A percentile compares a stretch with the other conserved stretches of the same genome.
Conservation (phyloP, 2,888 invertebrate genomes). For the Labia minor region DNA sequence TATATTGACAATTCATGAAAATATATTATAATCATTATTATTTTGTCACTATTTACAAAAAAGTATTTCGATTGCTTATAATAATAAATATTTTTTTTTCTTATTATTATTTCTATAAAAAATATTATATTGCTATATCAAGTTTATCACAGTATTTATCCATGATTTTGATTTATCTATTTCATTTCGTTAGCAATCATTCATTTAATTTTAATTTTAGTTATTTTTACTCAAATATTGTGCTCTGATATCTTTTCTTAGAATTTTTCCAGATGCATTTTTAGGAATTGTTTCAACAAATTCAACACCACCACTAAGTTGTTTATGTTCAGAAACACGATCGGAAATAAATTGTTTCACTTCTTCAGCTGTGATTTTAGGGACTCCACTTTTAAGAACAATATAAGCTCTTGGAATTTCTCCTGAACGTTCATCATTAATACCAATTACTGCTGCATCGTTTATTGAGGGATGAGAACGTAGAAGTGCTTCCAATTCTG, state of each 20-base stretch:
- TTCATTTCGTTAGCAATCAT: slow-evolving; percentile 32
- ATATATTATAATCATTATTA: too few relatives aligned
- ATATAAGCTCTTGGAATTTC: slow-evolving; percentile 39
- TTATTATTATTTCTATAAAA: too few relatives aligned
- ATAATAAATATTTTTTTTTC: too few relatives aligned
- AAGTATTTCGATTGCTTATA: too few relatives aligned
- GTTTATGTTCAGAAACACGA: slow-evolving; percentile 27
- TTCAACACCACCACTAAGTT: slow-evolving; percentile 50
- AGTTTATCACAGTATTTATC: neutral
- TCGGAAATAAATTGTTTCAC: slow-evolving; percentile 27
- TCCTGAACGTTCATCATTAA: slow-evolving; percentile 35
- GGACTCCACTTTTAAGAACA: slow-evolving; percentile 29
- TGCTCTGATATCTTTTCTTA: slow-evolving; percentile 49
- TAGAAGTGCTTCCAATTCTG: slow-evolving; percentile 42
- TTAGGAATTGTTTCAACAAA: slow-evolving; percentile 61
- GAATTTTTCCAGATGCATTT: slow-evolving; percentile 64
- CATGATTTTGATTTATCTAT: too few relatives aligned
- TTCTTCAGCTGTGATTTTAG: neutral
- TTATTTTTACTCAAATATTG: too few relatives aligned
- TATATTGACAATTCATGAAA: too few relatives aligned
- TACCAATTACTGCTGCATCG: slow-evolving; percentile 42
- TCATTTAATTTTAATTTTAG: too few relatives aligned
- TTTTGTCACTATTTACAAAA: too few relatives aligned
- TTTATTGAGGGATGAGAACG: slow-evolving; percentile 37
- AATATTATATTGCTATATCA: neutral